Base-by-base conservation (phyloP, 53 echinoderm and acorn worm species). In the Antedon mediterranea region DNA sequence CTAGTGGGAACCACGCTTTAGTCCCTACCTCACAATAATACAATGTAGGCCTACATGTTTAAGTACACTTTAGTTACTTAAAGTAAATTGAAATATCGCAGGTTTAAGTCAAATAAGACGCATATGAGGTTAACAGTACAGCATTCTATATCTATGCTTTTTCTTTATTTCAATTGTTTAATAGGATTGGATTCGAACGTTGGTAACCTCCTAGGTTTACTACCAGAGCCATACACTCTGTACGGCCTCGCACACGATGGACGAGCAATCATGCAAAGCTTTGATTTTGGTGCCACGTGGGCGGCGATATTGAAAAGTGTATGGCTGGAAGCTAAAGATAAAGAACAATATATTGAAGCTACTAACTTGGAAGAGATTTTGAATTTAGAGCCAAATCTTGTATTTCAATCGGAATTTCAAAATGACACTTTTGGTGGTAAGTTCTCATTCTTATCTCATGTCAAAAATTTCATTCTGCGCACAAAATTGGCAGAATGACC, bases 241-340 rank as follows among this genome's bases (percentile, higher is more conserved):
- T 90, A 90, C 71, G 90, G 75, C 0, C 82, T 90, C 11, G 85
- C 90, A 9, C 78, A 79, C 33, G 79, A 90, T 76, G 90, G 90
- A 44, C 44, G 82, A 11, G 90, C 90, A 2, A 31, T 87, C 20
- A 74, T 90, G 44, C 37, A 76, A 9, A 90, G 90, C 73, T 71
- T 71, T 11, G 82, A 84, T 34, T 79, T 76, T 74, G 87, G 90
- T 0, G 74, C 79, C 26, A 82, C 82, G 3, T 90, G 90, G 90
- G 31, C 73, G 6, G 84, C 90, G 29, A 78, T 90, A 0, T 32
- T 42, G 23, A 32, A 37, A 4, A 43, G 72, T 29, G 78, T 72
- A 29, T 90, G 85, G 90, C 32, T 71, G 72, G 28, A 85, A 1
- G 87, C 82, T 11, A 74, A 74, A 74, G 70, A 44, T n/a, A 29